Percentiles rank a stretch among this genome's conserved stretches.
These are phyloP conservation scores for Oceanodroma leucorhoa DNA, from an alignment of 2,797 vertebrate genomes.

Conservation along the genomic window DNA sequence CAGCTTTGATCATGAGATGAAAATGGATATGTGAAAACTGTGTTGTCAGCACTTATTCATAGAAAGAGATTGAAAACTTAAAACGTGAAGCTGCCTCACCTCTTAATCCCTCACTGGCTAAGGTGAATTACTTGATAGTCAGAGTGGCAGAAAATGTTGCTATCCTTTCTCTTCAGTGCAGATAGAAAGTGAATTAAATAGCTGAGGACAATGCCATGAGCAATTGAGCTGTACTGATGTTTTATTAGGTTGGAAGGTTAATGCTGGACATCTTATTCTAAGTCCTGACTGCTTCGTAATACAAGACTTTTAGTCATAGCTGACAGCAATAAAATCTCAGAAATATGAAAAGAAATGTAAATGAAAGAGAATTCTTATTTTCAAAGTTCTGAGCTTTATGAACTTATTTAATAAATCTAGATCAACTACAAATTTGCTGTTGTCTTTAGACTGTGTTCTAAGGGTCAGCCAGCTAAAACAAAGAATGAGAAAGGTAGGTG, in stretches of 20 bases:
- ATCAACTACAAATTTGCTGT: background rate
- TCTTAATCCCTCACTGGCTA: background rate
- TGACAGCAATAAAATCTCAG: background rate
- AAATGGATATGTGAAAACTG: background rate
- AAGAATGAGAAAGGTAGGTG: background rate
- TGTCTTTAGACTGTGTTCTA: background rate
- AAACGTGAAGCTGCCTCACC: background rate
- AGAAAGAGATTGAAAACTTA: background rate
- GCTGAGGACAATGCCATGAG: background rate
- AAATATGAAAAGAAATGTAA: conserved; percentile 21
- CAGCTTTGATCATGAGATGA: background rate
- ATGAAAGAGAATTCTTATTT: conserved; percentile 36
- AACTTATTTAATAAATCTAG: background rate
- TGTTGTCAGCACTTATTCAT: background rate
- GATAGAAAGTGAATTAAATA: conserved; percentile 21
- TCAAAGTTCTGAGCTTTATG: background rate
- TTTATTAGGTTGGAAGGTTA: conserved; percentile 50
- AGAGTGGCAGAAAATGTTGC: background rate
- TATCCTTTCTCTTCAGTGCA: background rate
- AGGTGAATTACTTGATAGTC: background rate
- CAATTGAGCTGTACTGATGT: conserved; percentile 3
- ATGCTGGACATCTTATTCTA: background rate
- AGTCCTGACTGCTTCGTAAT: background rate
- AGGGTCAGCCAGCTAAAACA: background rate
- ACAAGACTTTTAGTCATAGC: background rate